Evolutionary conservation across 1,140 invertebrate genomes (phyloP), one percentile per base, ranked within the genome.

Genomic region (Drosophila teissieri): DNA sequence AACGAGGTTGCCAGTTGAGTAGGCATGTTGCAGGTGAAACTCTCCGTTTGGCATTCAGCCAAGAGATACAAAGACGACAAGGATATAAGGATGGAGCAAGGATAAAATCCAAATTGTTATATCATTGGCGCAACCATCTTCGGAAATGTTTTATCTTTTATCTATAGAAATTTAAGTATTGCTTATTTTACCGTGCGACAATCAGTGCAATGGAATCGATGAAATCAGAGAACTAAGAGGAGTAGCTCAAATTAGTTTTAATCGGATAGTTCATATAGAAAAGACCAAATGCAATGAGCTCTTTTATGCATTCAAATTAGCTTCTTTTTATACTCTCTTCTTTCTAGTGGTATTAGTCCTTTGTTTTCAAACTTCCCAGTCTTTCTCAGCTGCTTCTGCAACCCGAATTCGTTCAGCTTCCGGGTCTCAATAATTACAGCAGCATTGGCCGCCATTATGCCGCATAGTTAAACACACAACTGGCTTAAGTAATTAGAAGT

Each of bases 401-500:
- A 8, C 10, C 31, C 40, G 15, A 70, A 57, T 72, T 70, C 31
- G 15, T 4, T 19, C 5, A n/a, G 51, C 34, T 36, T 36, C 60
- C 45, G 62, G 42, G 11, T 49, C 56, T 63, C 55, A 81, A 81
- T 78, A 81, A 86, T 74, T 74, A 60, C 81, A 65, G 54, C 68
- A 19, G 19, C 39, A 67, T 74, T 52, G 54, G 51, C 46, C 27
- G 52, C 80, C 52, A 74, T 85, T 86, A 85, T 78, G 64, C 68
- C 67, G 78, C 56, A 69, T 63, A 72, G 78, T 65, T 69, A 64
- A 46, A 14, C 73, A 77, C 53, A 76, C 54, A 76, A 56, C 73
- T 49, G 57, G 78, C 82, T 85, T 74, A 86, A 86, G 82, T 74
- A 85, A 85, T 86, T 86, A 85, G 78, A 78, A 86, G 63, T 85